phyloP scores from a whole-genome alignment of 2,113 vertebrate species.

The Oceanodroma tethys region DNA sequence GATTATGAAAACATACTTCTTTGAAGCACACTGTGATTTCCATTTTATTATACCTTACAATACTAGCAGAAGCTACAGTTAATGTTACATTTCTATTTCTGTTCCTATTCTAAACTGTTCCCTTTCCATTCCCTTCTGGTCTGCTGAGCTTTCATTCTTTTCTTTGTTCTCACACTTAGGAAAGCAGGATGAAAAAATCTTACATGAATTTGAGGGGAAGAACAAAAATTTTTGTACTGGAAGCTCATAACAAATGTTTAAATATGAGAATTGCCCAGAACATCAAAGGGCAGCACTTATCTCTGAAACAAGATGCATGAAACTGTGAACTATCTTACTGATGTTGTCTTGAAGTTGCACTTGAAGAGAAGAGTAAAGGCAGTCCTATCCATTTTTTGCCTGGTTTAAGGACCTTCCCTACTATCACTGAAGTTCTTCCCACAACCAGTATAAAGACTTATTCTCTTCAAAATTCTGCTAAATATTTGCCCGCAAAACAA shows the following conservation, averaged over 20 bases:
- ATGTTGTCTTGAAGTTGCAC: not conserved
- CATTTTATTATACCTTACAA: not conserved
- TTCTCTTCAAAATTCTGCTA: not conserved
- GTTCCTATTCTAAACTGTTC: not conserved
- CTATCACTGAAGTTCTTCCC: not conserved
- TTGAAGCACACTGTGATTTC: not conserved
- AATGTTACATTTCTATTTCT: not conserved
- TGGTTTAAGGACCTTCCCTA: not conserved
- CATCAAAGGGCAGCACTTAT: not conserved
- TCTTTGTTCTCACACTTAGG: not conserved
- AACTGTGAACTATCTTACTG: not conserved
- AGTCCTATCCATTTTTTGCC: not conserved
- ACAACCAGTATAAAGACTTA: not conserved
- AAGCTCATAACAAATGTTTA: not conserved
- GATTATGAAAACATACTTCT: not conserved
- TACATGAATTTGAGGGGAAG: not conserved
- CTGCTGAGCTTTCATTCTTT: not conserved
- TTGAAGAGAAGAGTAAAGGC: not conserved
- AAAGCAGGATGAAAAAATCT: not conserved
- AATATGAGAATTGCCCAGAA: not conserved
- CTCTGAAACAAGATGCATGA: not conserved
- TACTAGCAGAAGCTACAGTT: not conserved
- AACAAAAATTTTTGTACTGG: not conserved
- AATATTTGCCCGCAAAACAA: not conserved
- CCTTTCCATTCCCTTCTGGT: not conserved